Evolutionary conservation across 35 echinoderm and acorn worm genomes (phyloP).

Genomic region (Acanthaster planci): DNA sequence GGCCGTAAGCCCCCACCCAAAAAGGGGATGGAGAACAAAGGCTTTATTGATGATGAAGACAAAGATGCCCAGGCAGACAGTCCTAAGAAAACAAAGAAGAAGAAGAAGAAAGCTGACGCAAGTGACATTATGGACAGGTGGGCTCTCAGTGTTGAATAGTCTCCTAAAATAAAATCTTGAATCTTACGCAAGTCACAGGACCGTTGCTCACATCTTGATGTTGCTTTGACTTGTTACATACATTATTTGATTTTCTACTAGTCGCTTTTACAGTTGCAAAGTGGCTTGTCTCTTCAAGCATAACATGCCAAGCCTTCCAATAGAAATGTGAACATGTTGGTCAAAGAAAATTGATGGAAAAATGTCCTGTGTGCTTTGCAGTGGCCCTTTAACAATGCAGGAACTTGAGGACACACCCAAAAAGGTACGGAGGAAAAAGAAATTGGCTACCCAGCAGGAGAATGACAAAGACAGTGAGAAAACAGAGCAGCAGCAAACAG

Average conservation of each 20-base stretch:
- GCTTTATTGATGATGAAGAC: constrained; percentile 60
- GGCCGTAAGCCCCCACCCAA: constrained; percentile 79
- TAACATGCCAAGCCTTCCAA: not conserved
- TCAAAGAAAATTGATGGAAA: not conserved
- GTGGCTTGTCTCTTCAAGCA: no score
- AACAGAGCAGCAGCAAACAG: constrained; percentile 5
- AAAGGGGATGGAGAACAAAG: constrained; percentile 70
- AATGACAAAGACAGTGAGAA: constrained; percentile 43
- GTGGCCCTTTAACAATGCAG: constrained; percentile 60
- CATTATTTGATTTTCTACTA: no score
- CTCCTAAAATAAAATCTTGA: no score
- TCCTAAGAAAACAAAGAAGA: constrained; percentile 57
- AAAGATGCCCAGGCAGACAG: constrained; percentile 41
- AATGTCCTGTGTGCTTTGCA: not conserved
- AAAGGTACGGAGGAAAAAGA: constrained; percentile 71
- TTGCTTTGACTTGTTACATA: no score
- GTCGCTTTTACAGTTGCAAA: no score
- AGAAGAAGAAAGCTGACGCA: constrained; percentile 63
- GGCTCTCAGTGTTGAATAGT: not conserved
- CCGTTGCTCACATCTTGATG: no score
- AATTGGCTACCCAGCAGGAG: constrained; percentile 45
- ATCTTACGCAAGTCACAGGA: no score
- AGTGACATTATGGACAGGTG: constrained; percentile 18
- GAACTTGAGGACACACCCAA: constrained; percentile 75
- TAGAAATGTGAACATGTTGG: not conserved